phyloP scores from a whole-genome alignment of 1,140 invertebrate genomes.

The Aporrectodea caliginosa region DNA sequence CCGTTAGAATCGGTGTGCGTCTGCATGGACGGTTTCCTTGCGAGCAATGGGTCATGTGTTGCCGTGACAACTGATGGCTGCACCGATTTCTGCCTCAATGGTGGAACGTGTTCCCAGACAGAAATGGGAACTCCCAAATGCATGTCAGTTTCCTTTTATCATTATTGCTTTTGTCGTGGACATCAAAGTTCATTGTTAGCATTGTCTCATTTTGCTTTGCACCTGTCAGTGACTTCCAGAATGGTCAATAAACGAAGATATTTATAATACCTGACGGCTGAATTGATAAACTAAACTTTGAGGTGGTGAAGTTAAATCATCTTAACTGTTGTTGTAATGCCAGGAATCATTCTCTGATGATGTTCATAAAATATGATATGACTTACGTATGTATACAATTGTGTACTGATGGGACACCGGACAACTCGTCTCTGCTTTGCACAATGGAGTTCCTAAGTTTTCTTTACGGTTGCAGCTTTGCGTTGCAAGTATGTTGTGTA shows the following conservation, averaged over 20 bases:
- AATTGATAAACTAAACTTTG: neutral
- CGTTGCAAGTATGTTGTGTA: too few species aligned
- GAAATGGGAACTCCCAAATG: conserved; percentile 7
- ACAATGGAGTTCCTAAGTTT: too few species aligned
- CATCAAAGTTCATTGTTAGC: too few species aligned
- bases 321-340: neutral
- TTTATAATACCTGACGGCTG: neutral
- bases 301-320: neutral
- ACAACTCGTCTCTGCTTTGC: too few species aligned
- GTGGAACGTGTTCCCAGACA: conserved; percentile 6
- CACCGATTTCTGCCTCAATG: neutral
- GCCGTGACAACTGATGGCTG: neutral
- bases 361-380: too few species aligned
- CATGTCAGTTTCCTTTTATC: neutral
- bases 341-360: too few species aligned
- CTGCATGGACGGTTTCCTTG: conserved; percentile 3
- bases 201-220: too few species aligned
- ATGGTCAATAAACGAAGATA: neutral
- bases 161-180: too few species aligned
- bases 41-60: neutral
- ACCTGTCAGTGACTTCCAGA: too few species aligned
- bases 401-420: too few species aligned
- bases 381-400: too few species aligned
- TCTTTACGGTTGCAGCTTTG: too few species aligned
- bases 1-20: neutral